Percentiles rank a stretch among this genome's conserved stretches.
These are phyloP conservation scores for Donacobius atricapilla DNA, from an alignment of 2,113 vertebrate species.

Conservation along the genomic window DNA sequence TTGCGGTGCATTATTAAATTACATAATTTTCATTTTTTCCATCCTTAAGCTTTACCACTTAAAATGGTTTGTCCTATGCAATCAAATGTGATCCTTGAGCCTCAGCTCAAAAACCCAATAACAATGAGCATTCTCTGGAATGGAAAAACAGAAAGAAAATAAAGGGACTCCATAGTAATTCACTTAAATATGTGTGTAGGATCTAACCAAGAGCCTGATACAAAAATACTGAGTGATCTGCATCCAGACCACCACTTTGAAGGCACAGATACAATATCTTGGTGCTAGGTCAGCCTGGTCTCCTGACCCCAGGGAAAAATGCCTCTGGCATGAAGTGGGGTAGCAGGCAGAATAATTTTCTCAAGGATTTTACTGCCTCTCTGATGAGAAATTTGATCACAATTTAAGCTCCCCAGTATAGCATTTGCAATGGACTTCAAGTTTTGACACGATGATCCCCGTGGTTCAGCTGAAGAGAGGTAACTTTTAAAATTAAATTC, in stretches of 20 bases:
- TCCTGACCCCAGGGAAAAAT: background rate
- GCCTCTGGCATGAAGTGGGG: background rate
- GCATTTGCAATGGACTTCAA: background rate
- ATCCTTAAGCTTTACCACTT: slow-evolving; percentile 67
- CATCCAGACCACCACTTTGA: background rate
- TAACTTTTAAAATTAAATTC: background rate
- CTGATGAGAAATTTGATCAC: background rate
- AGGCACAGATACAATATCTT: background rate
- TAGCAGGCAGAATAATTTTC: background rate
- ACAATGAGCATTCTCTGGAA: slow-evolving; percentile 57
- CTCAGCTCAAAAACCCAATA: slow-evolving; percentile 59
- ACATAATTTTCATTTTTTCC: slow-evolving; percentile 75
- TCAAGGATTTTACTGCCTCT: background rate
- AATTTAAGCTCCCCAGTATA: background rate
- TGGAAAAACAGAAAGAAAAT: slow-evolving; percentile 64
- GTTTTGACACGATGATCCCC: background rate
- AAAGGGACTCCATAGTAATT: slow-evolving; percentile 50
- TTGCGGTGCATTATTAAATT: slow-evolving; percentile 69
- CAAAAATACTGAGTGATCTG: background rate
- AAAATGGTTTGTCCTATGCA: slow-evolving; percentile 69
- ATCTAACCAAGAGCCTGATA: slow-evolving; percentile 38
- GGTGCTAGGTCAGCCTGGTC: background rate
- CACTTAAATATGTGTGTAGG: slow-evolving; percentile 53
- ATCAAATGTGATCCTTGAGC: slow-evolving; percentile 70
- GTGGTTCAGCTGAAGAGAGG: background rate